Conservation (phyloP, 2,797 vertebrate genomes). For the Melopsittacus undulatus region DNA sequence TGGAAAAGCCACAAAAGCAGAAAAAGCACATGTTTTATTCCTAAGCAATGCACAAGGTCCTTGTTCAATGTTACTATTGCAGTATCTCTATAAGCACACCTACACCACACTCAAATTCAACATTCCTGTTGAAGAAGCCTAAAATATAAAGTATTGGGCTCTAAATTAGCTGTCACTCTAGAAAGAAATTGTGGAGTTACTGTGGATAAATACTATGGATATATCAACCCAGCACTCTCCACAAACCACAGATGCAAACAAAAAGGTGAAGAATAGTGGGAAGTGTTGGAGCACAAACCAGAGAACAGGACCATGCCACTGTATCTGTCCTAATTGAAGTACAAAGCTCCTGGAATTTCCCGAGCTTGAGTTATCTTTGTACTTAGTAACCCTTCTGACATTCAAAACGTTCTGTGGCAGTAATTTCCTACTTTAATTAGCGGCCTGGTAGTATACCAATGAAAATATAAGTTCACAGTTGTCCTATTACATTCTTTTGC, state of each 20-base stretch:
- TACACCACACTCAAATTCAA: background rate
- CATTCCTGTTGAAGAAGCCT: background rate
- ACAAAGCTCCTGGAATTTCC: background rate
- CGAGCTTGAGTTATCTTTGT: background rate
- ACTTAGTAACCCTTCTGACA: background rate
- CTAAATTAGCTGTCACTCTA: background rate
- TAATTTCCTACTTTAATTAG: background rate
- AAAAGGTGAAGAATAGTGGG: background rate
- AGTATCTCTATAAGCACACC: background rate
- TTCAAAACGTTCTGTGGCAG: background rate
- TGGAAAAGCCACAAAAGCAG: background rate
- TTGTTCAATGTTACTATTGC: background rate
- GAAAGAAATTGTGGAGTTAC: background rate
- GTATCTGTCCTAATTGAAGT: background rate
- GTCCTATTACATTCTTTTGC: background rate
- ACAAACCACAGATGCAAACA: background rate
- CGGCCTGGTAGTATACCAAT: background rate
- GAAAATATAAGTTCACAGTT: background rate
- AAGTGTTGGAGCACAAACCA: background rate
- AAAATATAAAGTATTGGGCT: background rate
- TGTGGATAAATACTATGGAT: background rate
- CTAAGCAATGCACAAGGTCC: background rate
- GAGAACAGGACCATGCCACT: background rate
- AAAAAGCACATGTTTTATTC: background rate
- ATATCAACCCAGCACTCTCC: background rate